Evolutionary conservation across 2,797 vertebrate species (phyloP).

Genomic region (Neomorphus geoffroyi): DNA sequence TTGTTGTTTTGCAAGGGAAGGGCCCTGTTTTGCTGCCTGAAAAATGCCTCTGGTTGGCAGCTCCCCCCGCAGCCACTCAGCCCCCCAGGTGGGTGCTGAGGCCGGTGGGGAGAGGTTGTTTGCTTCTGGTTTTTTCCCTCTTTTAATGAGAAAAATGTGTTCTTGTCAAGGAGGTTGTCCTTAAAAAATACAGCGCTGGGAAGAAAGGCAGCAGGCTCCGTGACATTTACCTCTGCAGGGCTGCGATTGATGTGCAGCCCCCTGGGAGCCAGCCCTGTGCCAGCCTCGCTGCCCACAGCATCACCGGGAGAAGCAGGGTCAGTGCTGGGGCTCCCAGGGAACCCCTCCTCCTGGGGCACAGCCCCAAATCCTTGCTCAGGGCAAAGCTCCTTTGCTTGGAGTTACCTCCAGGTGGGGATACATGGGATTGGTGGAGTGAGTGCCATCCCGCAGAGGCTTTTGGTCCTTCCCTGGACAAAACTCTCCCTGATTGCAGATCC

Average conservation of each 20-base stretch:
- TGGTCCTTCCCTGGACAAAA: not conserved
- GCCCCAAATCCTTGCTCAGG: not conserved
- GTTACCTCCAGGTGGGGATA: not conserved
- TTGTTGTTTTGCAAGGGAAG: not conserved
- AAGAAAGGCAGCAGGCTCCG: not conserved
- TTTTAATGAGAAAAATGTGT: slow-evolving; percentile 10
- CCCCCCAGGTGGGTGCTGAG: not conserved
- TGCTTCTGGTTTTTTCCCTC: not conserved
- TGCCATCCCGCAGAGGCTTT: not conserved
- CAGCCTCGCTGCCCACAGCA: not conserved
- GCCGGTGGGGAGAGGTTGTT: not conserved
- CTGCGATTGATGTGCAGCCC: not conserved
- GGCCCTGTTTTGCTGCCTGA: not conserved
- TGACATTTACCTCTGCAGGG: not conserved
- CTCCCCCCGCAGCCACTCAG: not conserved
- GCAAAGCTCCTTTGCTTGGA: not conserved
- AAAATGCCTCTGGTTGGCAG: not conserved
- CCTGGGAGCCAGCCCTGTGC: not conserved
- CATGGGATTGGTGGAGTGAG: not conserved
- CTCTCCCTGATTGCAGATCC: not conserved
- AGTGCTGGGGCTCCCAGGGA: not conserved
- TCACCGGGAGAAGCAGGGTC: not conserved
- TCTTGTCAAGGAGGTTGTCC: not conserved
- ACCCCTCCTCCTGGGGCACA: not conserved
- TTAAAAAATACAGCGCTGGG: not conserved